Base-by-base conservation (phyloP, 2,113 vertebrate genomes). In the Athene cunicularia region DNA sequence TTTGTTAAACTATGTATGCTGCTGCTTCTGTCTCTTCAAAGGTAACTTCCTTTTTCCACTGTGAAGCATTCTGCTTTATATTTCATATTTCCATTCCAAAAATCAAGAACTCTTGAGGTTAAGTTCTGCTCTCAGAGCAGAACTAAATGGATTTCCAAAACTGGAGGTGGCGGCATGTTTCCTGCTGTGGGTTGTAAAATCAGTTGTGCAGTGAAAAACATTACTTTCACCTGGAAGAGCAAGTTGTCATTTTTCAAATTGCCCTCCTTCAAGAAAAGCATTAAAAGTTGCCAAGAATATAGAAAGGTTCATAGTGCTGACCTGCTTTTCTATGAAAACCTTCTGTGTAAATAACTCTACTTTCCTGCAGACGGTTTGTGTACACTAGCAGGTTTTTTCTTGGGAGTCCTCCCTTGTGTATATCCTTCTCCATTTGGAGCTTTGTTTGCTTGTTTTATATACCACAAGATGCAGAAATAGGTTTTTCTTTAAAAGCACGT, bases 301-400 rank as follows among this genome's bases (percentile, higher is more conserved):
- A 41, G 72, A 55, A 77, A 17, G 71, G 74, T 47, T 93, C 59
- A 27, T 20, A 55, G 83, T 16, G 56, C 82, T 83, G 81, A 88
- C 93, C 94, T 95, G 76, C 80, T 93, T 93, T 94, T 80, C 93
- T 77, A 59, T 92, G 81, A 90, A 90, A 95, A 87, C 50, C 84
- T 88, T 85, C 91, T 90, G 11, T 74, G 53, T 79, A 50, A 72
- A 75, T 86, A 70, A 35, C 43, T 79, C 84, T 55, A 0, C 77
- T 70, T 52, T 50, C 32, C 63, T 5, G 21, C 84, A 88, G 77
- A 74, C 5, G 20, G 68, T 47, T 41, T 75, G 50, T 58, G 70
- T 67, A 37, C 53, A 70, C 45, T 43, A 20, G 3, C 89, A 80
- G 19, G n/a, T 62, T 58, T 92, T 93, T 66, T 56, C 80, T 66